Base-by-base conservation (phyloP, 2,888 invertebrate species). In the Sericinus montela region DNA sequence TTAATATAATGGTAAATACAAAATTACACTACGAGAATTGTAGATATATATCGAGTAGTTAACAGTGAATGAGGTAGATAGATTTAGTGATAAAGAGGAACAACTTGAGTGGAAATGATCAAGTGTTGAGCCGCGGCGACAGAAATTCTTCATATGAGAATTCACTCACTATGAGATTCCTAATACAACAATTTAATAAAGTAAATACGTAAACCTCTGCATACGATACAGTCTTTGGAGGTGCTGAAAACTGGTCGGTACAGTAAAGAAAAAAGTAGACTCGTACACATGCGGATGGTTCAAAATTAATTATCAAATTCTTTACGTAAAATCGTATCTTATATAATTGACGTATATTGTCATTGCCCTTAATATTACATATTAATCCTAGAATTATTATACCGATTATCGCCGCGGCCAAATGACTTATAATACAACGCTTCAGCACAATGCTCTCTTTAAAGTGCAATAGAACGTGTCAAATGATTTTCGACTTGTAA, bases 261-360 rank as follows among this genome's bases (percentile, higher is more conserved):
- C 13, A 23, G 16, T 30, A 29, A 45, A 40, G n/a, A 36, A 13
- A 36, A 50, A 45, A 34, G 34, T 28, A 45, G 32, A 36, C 25
- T 8, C 13, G 23, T 34, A 39, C 10, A 32, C 25, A 40, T 36
- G 38, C 44, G 14, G 16, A 45, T 43, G 16, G n/a, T 37, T 29
- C 6, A 25, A 41, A 15, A 35, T 39, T 44, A 3, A 19, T 25
- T 14, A 40, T 52, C 36, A 41, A 48, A 45, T 42, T 38, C 41
- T 28, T 23, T 45, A 42, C 32, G 39, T 38, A 70, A 45, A 75
- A 69, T 71, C 76, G 75, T 74, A 72, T 71, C 64, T 65, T 72
- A 73, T 69, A 67, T 81, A 82, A 82, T 81, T 83, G 82, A 83
- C 82, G 66, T 67, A 76, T 81, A 82, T 81, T 83, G 80, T 80